These are phyloP conservation scores for Melipona quadrifasciata DNA, from an alignment of 1,140 invertebrate genomes.

Conservation along the genomic window DNA sequence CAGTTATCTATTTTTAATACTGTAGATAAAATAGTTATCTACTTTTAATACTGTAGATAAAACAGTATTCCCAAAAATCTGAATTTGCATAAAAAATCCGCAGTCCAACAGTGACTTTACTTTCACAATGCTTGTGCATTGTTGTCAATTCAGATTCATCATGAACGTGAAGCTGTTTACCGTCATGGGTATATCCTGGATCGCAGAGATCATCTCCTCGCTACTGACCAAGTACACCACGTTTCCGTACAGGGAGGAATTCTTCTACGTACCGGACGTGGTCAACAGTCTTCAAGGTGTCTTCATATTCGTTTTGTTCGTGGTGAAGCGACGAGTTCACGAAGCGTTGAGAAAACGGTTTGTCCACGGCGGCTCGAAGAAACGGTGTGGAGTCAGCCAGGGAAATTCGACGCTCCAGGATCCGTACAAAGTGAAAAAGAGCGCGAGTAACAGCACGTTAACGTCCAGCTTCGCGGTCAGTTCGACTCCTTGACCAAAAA, in stretches of 20 bases:
- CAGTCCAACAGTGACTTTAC: neutral
- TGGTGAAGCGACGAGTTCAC: constrained; percentile 84
- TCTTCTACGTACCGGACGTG: constrained; percentile 81
- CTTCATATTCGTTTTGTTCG: constrained; percentile 85
- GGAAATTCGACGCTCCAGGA: constrained; percentile 55
- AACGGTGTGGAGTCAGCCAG: constrained; percentile 3
- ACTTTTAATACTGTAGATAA: too few species aligned
- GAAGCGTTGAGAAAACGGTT: constrained; percentile 66
- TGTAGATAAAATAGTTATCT: too few species aligned
- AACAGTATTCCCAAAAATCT: too few species aligned
- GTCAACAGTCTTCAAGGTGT: constrained; percentile 85
- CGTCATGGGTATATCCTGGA: constrained; percentile 89
- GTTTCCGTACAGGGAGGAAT: constrained; percentile 40
- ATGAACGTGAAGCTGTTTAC: constrained; percentile 88
- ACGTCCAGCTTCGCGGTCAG: constrained; percentile 66
- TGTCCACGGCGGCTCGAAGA: constrained; percentile 22
- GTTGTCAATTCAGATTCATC: constrained; percentile 82
- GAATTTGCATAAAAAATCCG: too few species aligned
- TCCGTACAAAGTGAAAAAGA: constrained; percentile 67
- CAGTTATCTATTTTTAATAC: too few species aligned
- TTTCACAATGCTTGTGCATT: neutral
- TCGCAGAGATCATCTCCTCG: constrained; percentile 85
- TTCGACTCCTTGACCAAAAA: constrained; percentile 38
- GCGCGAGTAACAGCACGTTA: constrained; percentile 68
- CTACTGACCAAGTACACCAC: constrained; percentile 62